Conservation (phyloP, 92 coral and sea anemone genomes). For the Epizoanthus ramosus region DNA sequence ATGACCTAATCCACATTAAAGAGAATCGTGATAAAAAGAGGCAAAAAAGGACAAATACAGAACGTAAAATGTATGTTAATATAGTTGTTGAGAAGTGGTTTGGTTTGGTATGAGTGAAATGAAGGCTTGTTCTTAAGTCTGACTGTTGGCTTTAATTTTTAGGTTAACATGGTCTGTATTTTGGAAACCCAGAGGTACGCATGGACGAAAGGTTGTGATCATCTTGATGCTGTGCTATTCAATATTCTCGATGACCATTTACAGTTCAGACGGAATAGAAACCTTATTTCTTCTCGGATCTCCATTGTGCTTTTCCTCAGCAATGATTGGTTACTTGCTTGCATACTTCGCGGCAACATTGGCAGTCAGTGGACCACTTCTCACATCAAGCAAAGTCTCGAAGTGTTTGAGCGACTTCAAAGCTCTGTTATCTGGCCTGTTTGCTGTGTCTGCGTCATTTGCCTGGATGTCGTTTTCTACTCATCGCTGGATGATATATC, state of each 20-base stretch:
- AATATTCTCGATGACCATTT: background rate
- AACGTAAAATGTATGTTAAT: too few relatives aligned
- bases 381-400: background rate
- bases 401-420: background rate
- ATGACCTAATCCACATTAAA: too few relatives aligned
- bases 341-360: background rate
- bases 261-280: background rate
- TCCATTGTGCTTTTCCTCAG: background rate
- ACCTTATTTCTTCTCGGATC: conserved; percentile 2
- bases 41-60: too few relatives aligned
- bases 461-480: background rate
- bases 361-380: background rate
- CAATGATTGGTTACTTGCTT: conserved; percentile 5
- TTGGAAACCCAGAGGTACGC: background rate
- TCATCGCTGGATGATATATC: conserved; percentile 1
- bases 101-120: too few relatives aligned
- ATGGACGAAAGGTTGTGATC: background rate
- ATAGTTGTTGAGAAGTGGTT: too few relatives aligned
- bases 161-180: background rate
- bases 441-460: background rate
- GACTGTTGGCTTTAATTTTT: background rate
- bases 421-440: background rate
- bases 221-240: background rate
- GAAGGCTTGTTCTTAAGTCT: too few relatives aligned
- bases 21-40: too few relatives aligned